Evolutionary conservation across 2,797 vertebrate genomes (phyloP), one percentile per base, ranked within the genome.

Genomic region (Periophthalmus magnuspinnatus): DNA sequence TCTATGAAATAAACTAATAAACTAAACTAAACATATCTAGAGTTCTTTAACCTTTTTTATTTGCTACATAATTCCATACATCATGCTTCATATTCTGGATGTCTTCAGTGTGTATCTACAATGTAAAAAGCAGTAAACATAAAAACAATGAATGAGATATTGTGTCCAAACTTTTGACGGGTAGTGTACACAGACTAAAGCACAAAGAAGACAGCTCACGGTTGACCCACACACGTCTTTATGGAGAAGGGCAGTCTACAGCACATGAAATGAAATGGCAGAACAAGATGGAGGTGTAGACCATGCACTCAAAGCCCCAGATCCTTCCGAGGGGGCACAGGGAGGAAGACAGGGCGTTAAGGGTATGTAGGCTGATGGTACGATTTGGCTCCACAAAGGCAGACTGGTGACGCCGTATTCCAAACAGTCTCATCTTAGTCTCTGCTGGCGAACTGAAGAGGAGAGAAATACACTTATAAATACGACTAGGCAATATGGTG

Each of bases 401-500:
- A 60, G 11, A 1, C 47, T 60, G 22, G 17, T 7, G 54, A 68
- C 72, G 69, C 55, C 67, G 32, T 16, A 52, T 68, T 67, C 50
- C n/a, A 14, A 16, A 5, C 17, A 19, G 7, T 38, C 80, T 94
- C 90, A 95, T 85, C 93, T 89, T 76, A 94, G 77, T 83, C 94
- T 93, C 88, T 95, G 93, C 74, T 94, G 93, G 65, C 94, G 94
- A 88, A 94, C 94, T 95, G 76, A 5, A 70, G 11, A 61, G 41
- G 58, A 19, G 69, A 36, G 17, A 7, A 11, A 38, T 13, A 32
- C 16, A 45, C 41, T 45, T 45, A 45, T 11, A 28, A 28, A 28
- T 28, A n/a, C n/a, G n/a, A n/a, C n/a, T n/a, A n/a, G n/a, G n/a
- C n/a, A n/a, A n/a, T n/a, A n/a, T n/a, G n/a, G n/a, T n/a, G n/a